Evolutionary conservation across 1,140 invertebrate genomes (phyloP).

Genomic region (Thalassaphorura encarpata): DNA sequence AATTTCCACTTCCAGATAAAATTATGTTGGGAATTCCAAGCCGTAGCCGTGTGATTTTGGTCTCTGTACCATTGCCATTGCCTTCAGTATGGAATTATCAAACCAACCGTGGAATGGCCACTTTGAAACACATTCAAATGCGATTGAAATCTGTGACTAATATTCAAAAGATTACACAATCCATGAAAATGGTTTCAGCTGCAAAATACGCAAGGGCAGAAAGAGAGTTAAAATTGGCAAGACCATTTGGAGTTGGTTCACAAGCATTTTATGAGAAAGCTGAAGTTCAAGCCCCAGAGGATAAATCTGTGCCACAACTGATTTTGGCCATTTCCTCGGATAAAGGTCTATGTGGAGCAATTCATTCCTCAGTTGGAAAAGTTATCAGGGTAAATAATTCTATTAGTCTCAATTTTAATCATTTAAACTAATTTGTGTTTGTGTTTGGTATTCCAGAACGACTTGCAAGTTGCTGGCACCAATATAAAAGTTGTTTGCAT

Average conservation of each 20-base stretch:
- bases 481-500: constrained; percentile 49
- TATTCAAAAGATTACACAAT: constrained; percentile 65
- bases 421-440: too few relatives aligned
- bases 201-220: constrained; percentile 58
- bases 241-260: constrained; percentile 32
- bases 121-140: constrained; percentile 53
- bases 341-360: constrained; percentile 56
- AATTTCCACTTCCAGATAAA: too few relatives aligned
- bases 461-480: constrained; percentile 12
- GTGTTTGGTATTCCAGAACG: constrained; percentile 13
- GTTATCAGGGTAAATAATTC: constrained; percentile 33
- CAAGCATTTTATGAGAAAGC: constrained; percentile 35
- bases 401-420: too few relatives aligned
- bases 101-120: constrained; percentile 47
- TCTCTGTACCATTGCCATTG: too few relatives aligned
- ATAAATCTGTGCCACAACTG: constrained; percentile 40
- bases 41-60: too few relatives aligned
- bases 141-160: constrained; percentile 60
- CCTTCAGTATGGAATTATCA: constrained; percentile 22
- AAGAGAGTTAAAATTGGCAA: constrained; percentile 45
- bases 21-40: too few relatives aligned
- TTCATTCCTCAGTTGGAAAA: constrained; percentile 49
- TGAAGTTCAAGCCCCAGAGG: constrained; percentile 36
- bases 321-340: constrained; percentile 54
- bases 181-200: constrained; percentile 66